Evolutionary conservation across 2,797 vertebrate genomes (phyloP).

Genomic region (Chaunax sp.): DNA sequence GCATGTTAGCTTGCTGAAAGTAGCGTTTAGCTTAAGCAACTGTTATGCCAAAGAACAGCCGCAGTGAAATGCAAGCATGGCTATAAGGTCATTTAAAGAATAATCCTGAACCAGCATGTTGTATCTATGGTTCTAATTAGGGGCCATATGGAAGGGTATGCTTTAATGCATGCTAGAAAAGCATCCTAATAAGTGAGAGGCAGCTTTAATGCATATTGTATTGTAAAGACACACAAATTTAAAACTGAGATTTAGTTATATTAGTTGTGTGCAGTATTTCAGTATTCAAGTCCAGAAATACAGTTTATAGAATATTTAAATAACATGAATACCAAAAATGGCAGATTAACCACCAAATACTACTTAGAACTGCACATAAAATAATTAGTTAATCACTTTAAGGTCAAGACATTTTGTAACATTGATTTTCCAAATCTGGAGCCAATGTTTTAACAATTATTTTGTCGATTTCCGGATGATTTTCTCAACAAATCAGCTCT

Average conservation of each 20-base stretch:
- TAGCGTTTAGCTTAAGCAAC: not conserved
- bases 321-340: not conserved
- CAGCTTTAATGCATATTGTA: not conserved
- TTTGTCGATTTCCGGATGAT: not conserved
- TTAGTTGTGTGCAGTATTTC: too few species aligned
- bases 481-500: not conserved
- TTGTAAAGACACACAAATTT: too few species aligned
- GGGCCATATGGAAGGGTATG: not conserved
- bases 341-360: too few species aligned
- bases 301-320: not conserved
- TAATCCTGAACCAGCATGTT: not conserved
- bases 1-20: not conserved
- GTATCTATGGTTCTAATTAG: not conserved
- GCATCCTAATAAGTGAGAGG: not conserved
- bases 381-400: not conserved
- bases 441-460: not conserved
- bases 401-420: slow-evolving; percentile 3
- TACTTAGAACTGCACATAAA: not conserved
- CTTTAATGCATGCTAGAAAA: not conserved
- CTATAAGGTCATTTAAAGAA: not conserved
- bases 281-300: not conserved
- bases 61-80: not conserved
- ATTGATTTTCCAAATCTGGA: not conserved
- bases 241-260: too few species aligned
- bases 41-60: not conserved